Conservation (phyloP, 2,888 invertebrate species). For the Eulithis prunata region DNA sequence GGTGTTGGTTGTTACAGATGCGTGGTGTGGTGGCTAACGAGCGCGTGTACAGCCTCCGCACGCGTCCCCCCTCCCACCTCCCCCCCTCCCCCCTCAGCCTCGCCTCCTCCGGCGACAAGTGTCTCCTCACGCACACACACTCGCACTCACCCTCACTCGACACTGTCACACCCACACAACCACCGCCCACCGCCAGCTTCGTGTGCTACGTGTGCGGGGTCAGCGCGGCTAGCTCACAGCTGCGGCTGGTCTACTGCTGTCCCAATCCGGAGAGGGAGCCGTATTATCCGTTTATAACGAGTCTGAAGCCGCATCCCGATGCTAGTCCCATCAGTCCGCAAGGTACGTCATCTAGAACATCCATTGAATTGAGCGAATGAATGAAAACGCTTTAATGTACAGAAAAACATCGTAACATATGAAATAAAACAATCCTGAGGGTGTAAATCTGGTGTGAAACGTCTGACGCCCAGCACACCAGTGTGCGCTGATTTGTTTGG, state of each 20-base stretch:
- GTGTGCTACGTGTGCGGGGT: conserved; percentile 96
- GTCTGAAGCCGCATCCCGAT: conserved; percentile 91
- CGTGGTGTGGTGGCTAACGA: conserved; percentile 90
- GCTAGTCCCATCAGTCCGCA: conserved; percentile 95
- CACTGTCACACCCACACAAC: conserved; percentile 52
- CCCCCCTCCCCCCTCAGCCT: conserved; percentile 79
- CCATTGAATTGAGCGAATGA: too few relatives aligned
- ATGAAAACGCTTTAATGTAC: too few relatives aligned
- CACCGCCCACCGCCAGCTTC: conserved; percentile 82
- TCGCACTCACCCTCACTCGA: conserved; percentile 64
- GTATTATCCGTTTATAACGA: conserved; percentile 94
- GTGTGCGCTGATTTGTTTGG: too few relatives aligned
- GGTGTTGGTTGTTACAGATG: conserved; percentile 69
- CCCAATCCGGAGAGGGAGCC: conserved; percentile 94
- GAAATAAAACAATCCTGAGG: too few relatives aligned
- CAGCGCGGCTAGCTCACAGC: conserved; percentile 91
- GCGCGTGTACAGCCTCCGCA: conserved; percentile 91
- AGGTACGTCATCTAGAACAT: conserved; percentile 72
- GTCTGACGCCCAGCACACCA: too few relatives aligned
- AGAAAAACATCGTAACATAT: too few relatives aligned
- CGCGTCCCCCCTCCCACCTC: conserved; percentile 87
- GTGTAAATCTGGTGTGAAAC: too few relatives aligned
- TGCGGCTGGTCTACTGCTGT: conserved; percentile 93
- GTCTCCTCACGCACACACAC: conserved; percentile 64
- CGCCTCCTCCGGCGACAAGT: conserved; percentile 77